Evolutionary conservation across 2,797 vertebrate species (phyloP).

Genomic region (Rhabdomys pumilio): DNA sequence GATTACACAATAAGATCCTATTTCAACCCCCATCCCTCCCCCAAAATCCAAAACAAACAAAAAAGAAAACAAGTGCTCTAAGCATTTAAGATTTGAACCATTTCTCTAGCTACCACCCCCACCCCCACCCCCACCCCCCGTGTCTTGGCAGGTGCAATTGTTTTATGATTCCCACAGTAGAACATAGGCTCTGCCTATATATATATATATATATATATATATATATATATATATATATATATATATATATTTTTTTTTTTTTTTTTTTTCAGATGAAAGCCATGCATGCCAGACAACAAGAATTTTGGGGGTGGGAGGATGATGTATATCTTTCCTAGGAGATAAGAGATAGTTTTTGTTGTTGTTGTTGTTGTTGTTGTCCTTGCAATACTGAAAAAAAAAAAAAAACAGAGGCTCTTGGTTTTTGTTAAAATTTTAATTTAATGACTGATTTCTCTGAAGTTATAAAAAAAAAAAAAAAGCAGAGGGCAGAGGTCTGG

Average conservation of each 20-base stretch:
- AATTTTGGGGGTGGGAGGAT: too few relatives aligned
- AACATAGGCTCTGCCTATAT: background rate
- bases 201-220: too few relatives aligned
- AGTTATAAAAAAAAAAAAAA: background rate
- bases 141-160: background rate
- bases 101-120: background rate
- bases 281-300: background rate
- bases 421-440: constrained; percentile 18
- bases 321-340: background rate
- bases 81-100: background rate
- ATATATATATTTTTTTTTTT: too few relatives aligned
- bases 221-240: too few relatives aligned
- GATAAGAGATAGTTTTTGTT: background rate
- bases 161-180: background rate
- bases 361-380: background rate
- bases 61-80: background rate
- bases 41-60: background rate
- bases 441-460: background rate
- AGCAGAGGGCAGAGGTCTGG: background rate
- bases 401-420: background rate
- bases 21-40: background rate
- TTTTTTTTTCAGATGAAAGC: constrained; percentile 29
- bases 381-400: constrained; percentile 26
- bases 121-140: background rate
- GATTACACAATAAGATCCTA: background rate